Conservation (phyloP, 2,113 vertebrate genomes). For the Cyanoliseus patagonus region DNA sequence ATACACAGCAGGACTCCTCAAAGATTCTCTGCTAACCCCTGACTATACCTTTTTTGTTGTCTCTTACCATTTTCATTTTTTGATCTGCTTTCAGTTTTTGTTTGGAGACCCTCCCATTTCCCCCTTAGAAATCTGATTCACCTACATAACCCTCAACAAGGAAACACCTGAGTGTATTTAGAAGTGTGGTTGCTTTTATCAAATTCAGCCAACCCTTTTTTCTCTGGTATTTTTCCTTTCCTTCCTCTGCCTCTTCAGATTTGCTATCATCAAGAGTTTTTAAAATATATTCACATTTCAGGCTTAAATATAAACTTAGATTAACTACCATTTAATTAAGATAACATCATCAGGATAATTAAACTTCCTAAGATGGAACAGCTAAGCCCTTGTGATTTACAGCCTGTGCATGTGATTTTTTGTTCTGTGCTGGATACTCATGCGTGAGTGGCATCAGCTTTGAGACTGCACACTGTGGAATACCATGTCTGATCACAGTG, state of each 20-base stretch:
- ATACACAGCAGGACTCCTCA: background rate
- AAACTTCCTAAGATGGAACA: slow-evolving; percentile 33
- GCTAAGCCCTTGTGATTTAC: slow-evolving; percentile 44
- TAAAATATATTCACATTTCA: slow-evolving; percentile 64
- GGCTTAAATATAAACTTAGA: slow-evolving; percentile 66
- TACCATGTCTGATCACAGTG: background rate
- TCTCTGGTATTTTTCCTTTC: slow-evolving; percentile 72
- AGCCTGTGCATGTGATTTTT: slow-evolving; percentile 33
- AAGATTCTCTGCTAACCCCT: background rate
- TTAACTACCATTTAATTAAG: slow-evolving; percentile 70
- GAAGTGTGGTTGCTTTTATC: slow-evolving; percentile 59
- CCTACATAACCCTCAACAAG: slow-evolving; percentile 58
- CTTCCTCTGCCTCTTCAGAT: slow-evolving; percentile 63
- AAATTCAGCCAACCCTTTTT: slow-evolving; percentile 47
- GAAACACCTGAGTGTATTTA: slow-evolving; percentile 34
- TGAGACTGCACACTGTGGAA: background rate
- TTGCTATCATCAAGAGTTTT: slow-evolving; percentile 62
- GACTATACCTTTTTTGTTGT: background rate
- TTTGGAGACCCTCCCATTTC: slow-evolving; percentile 20
- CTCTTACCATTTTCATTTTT: background rate
- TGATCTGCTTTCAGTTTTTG: slow-evolving; percentile 33
- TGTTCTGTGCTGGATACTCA: background rate
- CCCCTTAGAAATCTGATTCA: slow-evolving; percentile 50
- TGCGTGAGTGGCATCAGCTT: background rate
- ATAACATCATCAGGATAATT: slow-evolving; percentile 51